phyloP scores from a whole-genome alignment of 2,113 vertebrate genomes.

The Triplophysa rosa region DNA sequence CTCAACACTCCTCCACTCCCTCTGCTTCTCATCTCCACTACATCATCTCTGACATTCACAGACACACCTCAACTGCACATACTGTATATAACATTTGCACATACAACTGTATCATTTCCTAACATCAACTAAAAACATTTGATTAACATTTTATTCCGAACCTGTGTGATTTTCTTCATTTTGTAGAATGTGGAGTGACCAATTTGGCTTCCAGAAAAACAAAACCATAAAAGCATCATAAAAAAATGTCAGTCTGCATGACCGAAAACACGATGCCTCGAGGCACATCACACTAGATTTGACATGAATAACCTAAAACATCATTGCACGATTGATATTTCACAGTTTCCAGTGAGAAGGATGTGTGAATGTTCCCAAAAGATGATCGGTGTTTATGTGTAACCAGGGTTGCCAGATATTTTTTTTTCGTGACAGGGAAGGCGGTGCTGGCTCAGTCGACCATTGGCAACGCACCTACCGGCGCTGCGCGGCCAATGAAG shows the following conservation, averaged over 20 bases:
- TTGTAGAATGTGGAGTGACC: too few species aligned
- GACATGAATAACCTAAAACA: not conserved
- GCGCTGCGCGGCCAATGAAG: slow-evolving; percentile 82
- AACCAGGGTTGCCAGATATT: slow-evolving; percentile 35
- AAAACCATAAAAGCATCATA: too few species aligned
- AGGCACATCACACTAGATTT: not conserved
- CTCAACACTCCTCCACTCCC: slow-evolving; percentile 26
- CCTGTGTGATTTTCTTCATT: not conserved
- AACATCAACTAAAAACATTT: not conserved
- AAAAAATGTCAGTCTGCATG: too few species aligned
- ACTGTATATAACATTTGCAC: too few species aligned
- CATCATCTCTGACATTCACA: slow-evolving; percentile 35
- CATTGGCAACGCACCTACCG: slow-evolving; percentile 82
- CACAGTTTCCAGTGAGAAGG: too few species aligned
- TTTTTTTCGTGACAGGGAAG: slow-evolving; percentile 60
- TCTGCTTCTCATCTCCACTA: slow-evolving; percentile 23
- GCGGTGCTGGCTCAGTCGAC: slow-evolving; percentile 71
- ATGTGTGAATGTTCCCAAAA: slow-evolving; percentile 39
- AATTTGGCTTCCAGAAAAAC: too few species aligned
- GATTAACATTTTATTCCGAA: not conserved
- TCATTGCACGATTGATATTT: not conserved
- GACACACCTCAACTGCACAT: slow-evolving; percentile 49
- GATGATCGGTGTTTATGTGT: slow-evolving; percentile 50
- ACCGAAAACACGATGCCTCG: not conserved
- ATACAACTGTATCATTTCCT: slow-evolving; percentile 6